Conservation (phyloP, 2,113 vertebrate genomes). For the Sebastes fasciatus region DNA sequence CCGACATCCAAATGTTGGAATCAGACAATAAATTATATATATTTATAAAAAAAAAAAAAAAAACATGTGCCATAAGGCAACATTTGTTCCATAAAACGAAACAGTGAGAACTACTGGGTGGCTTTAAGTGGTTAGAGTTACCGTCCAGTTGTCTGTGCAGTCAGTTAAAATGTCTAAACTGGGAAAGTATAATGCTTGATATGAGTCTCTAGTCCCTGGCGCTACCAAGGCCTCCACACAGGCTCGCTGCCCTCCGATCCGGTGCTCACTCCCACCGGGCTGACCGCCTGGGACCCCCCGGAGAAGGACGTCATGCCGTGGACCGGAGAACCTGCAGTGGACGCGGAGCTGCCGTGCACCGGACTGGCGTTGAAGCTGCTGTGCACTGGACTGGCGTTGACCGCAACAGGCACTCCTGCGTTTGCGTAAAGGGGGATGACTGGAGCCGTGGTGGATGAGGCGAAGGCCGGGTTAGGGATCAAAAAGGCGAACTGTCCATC, state of each 20-base stretch:
- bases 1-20: conserved; percentile 88
- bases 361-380: conserved; percentile 78
- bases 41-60: conserved; percentile 33
- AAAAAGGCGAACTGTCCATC: conserved; percentile 91
- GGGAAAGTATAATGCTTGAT: conserved; percentile 46
- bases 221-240: conserved; percentile 94
- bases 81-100: conserved; percentile 91
- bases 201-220: conserved; percentile 26
- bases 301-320: conserved; percentile 92
- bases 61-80: conserved; percentile 63
- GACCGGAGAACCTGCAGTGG: conserved; percentile 84
- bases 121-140: conserved; percentile 62
- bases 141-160: conserved; percentile 51
- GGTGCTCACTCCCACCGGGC: conserved; percentile 82
- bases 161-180: conserved; percentile 51
- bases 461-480: conserved; percentile 88
- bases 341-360: conserved; percentile 68
- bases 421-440: conserved; percentile 86
- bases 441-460: conserved; percentile 74
- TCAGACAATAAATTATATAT: conserved; percentile 76
- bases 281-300: conserved; percentile 84
- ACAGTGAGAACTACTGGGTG: conserved; percentile 69
- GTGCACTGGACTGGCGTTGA: conserved; percentile 78
- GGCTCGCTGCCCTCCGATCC: conserved; percentile 87
- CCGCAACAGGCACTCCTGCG: conserved; percentile 82